A percentile compares a stretch with the other conserved stretches of the same genome.
Conservation (phyloP, 2,113 vertebrate genomes). For the Chamaetylas fuelleborni region DNA sequence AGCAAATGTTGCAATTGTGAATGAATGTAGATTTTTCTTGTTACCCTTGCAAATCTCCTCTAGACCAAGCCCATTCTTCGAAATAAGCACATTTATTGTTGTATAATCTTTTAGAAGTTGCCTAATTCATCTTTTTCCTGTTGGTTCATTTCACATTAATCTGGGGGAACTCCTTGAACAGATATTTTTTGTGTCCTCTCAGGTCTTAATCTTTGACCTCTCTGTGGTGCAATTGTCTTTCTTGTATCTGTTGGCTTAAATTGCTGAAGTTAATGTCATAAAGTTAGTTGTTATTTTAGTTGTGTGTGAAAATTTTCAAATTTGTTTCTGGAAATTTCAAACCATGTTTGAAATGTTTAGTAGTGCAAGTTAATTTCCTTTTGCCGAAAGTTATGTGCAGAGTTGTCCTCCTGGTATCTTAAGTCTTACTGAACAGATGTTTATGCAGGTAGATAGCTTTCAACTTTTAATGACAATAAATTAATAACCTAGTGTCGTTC, state of each 20-base stretch:
- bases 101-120: neutral
- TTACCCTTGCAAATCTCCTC: neutral
- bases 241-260: neutral
- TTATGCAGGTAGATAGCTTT: neutral
- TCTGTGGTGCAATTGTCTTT: neutral
- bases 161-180: neutral
- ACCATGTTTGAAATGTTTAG: neutral
- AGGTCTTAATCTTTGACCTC: neutral
- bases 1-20: neutral
- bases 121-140: neutral
- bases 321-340: neutral
- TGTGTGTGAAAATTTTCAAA: neutral
- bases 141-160: neutral
- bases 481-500: neutral
- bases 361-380: neutral
- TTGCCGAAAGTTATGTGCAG: neutral
- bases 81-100: neutral
- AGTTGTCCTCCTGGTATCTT: neutral
- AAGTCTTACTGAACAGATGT: neutral
- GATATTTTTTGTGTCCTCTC: neutral
- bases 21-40: neutral
- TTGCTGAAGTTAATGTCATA: neutral
- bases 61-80: neutral
- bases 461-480: neutral
- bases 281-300: neutral